Percentiles rank a stretch among this genome's conserved stretches.
Conservation (phyloP, 1,140 invertebrate genomes). For the Drosophila seguyi region DNA sequence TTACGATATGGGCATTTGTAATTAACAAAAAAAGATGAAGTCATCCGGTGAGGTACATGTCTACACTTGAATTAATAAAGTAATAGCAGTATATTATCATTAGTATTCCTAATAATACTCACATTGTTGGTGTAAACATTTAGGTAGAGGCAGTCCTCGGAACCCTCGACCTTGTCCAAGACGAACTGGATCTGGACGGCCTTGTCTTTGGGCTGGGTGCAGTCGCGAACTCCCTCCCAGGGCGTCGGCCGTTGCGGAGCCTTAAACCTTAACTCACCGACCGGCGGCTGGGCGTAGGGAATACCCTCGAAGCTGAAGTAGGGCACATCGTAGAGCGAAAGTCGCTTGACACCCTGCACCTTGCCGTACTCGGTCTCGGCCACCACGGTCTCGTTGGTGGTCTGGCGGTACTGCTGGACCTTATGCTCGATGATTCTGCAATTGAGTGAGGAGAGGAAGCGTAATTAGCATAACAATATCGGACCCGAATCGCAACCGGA, state of each 20-base stretch:
- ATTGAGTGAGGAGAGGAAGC: slow-evolving; percentile 13
- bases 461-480: slow-evolving; percentile 59
- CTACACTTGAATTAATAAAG: no score
- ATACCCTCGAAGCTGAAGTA: slow-evolving; percentile 86
- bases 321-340: slow-evolving; percentile 68
- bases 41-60: background rate
- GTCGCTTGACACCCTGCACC: slow-evolving; percentile 70
- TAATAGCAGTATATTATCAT: no score
- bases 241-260: slow-evolving; percentile 85
- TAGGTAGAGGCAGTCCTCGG: slow-evolving; percentile 90
- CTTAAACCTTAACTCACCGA: slow-evolving; percentile 86
- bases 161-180: slow-evolving; percentile 79
- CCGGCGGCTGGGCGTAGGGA: slow-evolving; percentile 87
- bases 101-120: slow-evolving; percentile 79
- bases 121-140: slow-evolving; percentile 89
- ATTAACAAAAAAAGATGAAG: background rate
- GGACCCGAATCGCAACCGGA: slow-evolving; percentile 11
- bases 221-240: slow-evolving; percentile 74
- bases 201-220: slow-evolving; percentile 81
- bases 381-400: slow-evolving; percentile 74
- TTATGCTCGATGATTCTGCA: slow-evolving; percentile 79
- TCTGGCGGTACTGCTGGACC: slow-evolving; percentile 72
- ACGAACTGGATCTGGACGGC: slow-evolving; percentile 81
- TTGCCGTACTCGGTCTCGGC: slow-evolving; percentile 76
- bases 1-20: background rate